phyloP scores from a whole-genome alignment of 2,113 vertebrate species.

The Agelaius phoeniceus region DNA sequence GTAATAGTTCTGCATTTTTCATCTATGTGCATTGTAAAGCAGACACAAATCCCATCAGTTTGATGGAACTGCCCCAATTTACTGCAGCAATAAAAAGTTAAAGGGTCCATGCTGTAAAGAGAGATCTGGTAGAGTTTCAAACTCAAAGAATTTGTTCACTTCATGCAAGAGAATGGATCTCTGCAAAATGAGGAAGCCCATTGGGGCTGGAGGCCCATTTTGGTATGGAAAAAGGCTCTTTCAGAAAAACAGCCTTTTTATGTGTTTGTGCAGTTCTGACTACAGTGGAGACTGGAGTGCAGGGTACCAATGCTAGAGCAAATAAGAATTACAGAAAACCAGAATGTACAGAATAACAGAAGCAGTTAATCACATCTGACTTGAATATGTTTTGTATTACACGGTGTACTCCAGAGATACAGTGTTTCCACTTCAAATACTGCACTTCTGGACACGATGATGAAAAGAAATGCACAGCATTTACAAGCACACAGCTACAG shows the following conservation, averaged over 20 bases:
- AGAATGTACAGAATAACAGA: neutral
- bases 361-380: neutral
- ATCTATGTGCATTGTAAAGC: neutral
- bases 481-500: neutral
- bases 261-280: neutral
- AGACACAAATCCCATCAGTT: neutral
- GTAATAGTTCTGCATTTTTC: neutral
- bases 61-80: neutral
- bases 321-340: neutral
- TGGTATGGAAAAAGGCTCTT: neutral
- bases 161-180: neutral
- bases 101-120: neutral
- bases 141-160: neutral
- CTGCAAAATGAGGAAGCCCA: neutral
- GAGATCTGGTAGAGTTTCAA: neutral
- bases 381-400: neutral
- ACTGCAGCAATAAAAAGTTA: neutral
- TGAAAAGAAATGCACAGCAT: neutral
- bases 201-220: neutral
- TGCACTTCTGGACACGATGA: neutral
- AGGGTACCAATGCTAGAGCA: neutral
- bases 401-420: neutral
- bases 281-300: neutral
- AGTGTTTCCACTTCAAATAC: neutral
- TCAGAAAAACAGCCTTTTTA: neutral